phyloP scores from a whole-genome alignment of 92 coral and sea anemone species.

The Pocillopora meandrina region DNA sequence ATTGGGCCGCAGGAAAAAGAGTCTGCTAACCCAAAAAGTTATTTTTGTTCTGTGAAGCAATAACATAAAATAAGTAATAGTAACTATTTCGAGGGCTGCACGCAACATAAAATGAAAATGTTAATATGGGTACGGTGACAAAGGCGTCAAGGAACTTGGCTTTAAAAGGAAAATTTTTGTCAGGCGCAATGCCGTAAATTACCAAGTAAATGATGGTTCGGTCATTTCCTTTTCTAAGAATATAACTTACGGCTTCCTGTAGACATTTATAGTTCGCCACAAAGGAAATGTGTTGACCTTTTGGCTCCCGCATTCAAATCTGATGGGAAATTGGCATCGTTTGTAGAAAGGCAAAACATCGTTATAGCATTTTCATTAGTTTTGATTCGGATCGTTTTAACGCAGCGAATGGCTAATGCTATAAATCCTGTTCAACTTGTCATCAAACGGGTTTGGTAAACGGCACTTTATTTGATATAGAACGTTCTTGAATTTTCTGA shows the following conservation, averaged over 20 bases:
- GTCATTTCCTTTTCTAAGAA: background rate
- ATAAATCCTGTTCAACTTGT: too few species aligned
- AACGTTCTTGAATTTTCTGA: too few species aligned
- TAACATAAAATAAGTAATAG: background rate
- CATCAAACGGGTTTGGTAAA: too few species aligned
- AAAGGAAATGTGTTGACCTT: constrained; percentile 7
- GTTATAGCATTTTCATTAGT: background rate
- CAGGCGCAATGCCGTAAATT: background rate
- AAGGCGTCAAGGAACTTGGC: background rate
- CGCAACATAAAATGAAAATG: background rate
- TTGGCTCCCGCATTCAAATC: background rate
- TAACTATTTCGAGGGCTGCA: background rate
- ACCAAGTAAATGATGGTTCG: background rate
- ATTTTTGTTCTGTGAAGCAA: background rate
- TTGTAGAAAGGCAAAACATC: background rate
- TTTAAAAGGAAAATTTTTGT: background rate
- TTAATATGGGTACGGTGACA: background rate
- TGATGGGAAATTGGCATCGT: background rate
- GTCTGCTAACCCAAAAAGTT: constrained; percentile 1
- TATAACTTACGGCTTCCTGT: constrained; percentile 1
- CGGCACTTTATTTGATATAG: too few species aligned
- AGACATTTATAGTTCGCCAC: too few species aligned
- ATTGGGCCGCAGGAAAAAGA: background rate
- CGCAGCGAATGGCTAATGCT: background rate
- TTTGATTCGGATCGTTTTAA: background rate